Base-by-base conservation (phyloP, 2,113 vertebrate species). In the Ceyx cyanopectus region DNA sequence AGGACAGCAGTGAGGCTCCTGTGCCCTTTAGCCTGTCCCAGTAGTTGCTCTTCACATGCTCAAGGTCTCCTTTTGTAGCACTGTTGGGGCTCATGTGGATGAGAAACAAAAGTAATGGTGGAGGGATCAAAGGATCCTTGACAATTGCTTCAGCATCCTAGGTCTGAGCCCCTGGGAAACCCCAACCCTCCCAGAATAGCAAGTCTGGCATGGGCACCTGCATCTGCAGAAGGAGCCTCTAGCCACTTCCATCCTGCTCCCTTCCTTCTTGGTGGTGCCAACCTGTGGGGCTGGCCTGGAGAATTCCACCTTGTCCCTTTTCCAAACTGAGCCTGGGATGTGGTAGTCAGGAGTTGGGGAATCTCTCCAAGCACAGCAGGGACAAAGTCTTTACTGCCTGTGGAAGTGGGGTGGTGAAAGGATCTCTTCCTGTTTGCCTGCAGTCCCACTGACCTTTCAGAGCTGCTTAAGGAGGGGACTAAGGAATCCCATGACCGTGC, bases 401-500 rank as follows among this genome's bases (percentile, higher is more conserved):
- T 56, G 83, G 66, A 9, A 30, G 30, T 4, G 84, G 60, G 37
- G 6, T 93, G 37, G 6, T 93, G 75, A 69, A 63, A n/a, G 58
- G 62, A 46, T 45, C 60, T 94, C 45, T 94, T 14, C 45, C 22
- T 90, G 22, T 62, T 60, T 62, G 22, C 70, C 85, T 37, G 14
- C 95, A 99, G 99, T 50, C 97, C 98, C 58, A 97, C 98, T 1
- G 99, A 99, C 93, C 97, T 99, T 13, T 99, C 99, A 0, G 99
- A 99, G 97, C 95, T 99, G 96, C 97, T 99, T 87, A 99, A 99
- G 86, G 98, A 98, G 78, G 99, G 99, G 41, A 99, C 99, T 11
- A 99, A 99, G 94, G 98, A 99, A 34, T 98, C 99, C 29, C 99
- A 99, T 0, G 98, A 99, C 88, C 98, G 98, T 66, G 99, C 99